These are phyloP conservation scores for Melanostoma scalare DNA, from an alignment of 2,888 invertebrate genomes.

Conservation along the genomic window DNA sequence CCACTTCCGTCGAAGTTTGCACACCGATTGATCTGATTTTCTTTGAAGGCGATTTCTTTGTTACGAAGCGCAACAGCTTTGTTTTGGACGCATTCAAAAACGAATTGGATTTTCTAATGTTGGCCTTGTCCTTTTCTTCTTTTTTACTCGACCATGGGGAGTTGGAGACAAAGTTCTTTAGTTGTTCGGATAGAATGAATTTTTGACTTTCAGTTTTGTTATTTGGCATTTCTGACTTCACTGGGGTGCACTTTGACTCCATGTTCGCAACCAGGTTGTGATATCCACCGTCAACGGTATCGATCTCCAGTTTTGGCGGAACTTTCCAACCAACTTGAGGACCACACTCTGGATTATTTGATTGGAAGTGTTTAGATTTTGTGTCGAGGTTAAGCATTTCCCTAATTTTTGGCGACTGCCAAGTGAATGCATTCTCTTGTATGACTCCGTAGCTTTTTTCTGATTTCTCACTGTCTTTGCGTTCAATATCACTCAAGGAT, in stretches of 20 bases:
- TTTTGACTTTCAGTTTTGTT: slow-evolving; percentile 74
- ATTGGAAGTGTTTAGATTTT: slow-evolving; percentile 74
- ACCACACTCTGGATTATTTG: slow-evolving; percentile 75
- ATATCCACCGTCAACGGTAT: slow-evolving; percentile 79
- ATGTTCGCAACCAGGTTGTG: slow-evolving; percentile 80
- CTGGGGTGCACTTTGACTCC: slow-evolving; percentile 79
- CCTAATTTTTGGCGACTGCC: slow-evolving; percentile 77
- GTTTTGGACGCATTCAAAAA: slow-evolving; percentile 79
- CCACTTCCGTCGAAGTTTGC: slow-evolving; percentile 75
- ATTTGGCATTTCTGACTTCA: slow-evolving; percentile 75
- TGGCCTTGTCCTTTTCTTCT: slow-evolving; percentile 69
- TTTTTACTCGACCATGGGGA: slow-evolving; percentile 77
- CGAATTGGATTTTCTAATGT: slow-evolving; percentile 61
- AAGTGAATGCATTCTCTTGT: slow-evolving; percentile 75
- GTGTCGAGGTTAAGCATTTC: slow-evolving; percentile 79
- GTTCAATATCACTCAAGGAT: slow-evolving; percentile 78
- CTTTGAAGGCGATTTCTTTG: slow-evolving; percentile 76
- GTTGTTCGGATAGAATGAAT: slow-evolving; percentile 78
- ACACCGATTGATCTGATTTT: slow-evolving; percentile 78
- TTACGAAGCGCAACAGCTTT: slow-evolving; percentile 78
- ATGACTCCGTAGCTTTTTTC: slow-evolving; percentile 73
- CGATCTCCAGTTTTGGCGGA: slow-evolving; percentile 78
- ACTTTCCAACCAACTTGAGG: slow-evolving; percentile 79
- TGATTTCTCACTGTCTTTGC: slow-evolving; percentile 67
- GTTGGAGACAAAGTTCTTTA: slow-evolving; percentile 75